Evolutionary conservation across 2,888 invertebrate genomes (phyloP).

Genomic region (Eilema caniola): DNA sequence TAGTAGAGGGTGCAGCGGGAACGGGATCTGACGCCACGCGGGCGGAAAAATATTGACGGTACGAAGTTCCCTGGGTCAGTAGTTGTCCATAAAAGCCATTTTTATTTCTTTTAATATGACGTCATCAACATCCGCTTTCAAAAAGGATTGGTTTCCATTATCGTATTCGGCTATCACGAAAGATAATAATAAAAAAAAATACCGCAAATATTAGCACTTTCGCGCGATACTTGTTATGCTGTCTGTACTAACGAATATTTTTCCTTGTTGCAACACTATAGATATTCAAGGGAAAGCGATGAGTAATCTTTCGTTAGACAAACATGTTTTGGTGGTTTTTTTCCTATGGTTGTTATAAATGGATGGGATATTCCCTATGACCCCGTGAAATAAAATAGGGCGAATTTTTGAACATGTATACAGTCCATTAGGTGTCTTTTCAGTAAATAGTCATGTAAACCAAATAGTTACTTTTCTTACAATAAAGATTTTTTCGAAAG

Average conservation of each 20-base stretch:
- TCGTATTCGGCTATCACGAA: conserved; percentile 16
- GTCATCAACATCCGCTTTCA: conserved; percentile 9
- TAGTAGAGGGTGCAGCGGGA: too few relatives aligned
- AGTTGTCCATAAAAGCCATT: too few relatives aligned
- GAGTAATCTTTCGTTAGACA: conserved; percentile 26
- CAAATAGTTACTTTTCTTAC: too few relatives aligned
- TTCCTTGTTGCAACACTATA: conserved; percentile 31
- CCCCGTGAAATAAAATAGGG: too few relatives aligned
- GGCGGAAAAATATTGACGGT: too few relatives aligned
- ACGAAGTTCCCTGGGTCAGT: too few relatives aligned
- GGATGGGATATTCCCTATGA: neutral
- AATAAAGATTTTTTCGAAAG: too few relatives aligned
- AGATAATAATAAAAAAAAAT: conserved; percentile 18
- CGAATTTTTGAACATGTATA: too few relatives aligned
- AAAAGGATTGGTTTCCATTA: conserved; percentile 5
- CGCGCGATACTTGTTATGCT: conserved; percentile 12
- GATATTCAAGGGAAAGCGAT: conserved; percentile 29
- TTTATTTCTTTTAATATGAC: neutral
- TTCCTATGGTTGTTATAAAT: neutral
- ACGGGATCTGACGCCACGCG: too few relatives aligned
- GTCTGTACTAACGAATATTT: conserved; percentile 24
- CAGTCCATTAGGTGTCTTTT: too few relatives aligned
- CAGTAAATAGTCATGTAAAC: too few relatives aligned
- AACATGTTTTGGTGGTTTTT: conserved; percentile 22
- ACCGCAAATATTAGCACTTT: conserved; percentile 31